Evolutionary conservation across 2,113 vertebrate species (phyloP), one percentile per base, ranked within the genome.

Genomic region (Burhinus bistriatus): DNA sequence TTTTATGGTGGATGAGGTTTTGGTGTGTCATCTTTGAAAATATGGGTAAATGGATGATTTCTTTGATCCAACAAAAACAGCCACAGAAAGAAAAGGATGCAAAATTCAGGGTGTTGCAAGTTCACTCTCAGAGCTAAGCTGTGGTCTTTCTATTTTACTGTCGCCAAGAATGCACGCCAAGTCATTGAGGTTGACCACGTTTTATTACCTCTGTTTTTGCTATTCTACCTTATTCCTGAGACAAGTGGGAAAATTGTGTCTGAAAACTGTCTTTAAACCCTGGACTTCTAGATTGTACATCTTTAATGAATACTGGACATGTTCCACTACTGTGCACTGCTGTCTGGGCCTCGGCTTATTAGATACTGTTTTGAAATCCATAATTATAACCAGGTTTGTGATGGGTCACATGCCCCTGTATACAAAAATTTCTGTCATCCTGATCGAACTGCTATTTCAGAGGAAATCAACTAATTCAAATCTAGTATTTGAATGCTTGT

Each of bases 131-230:
- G 95, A 97, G 90, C 65, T 96, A 86, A 97, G 87, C 76, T 95
- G 83, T 94, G 95, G 95, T 97, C 94, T 93, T 51, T 87, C 93
- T 96, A 25, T 89, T 90, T 92, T 66, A 78, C 71, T 95, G 1
- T 82, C 96, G 95, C 96, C 90, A 94, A 95, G 92, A 96, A 90
- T 58, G 80, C 90, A 83, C 4, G 95, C 97, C 97, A 98, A 97
- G 96, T 70, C 81, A 95, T 83, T 97, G 93, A 97, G 93, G 94
- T 91, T 91, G 95, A 96, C 71, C 32, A 91, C 75, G 15, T 97
- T 98, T 98, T 98, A 98, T 97, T 98, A 92, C 95, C 93, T 97
- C 97, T 98, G 94, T 86, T 97, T 98, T 97, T 97, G 87, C 96
- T 96, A 97, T 95, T 91, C 94, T 96, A 95, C 94, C 93, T 98